Evolutionary conservation across 1,140 invertebrate genomes (phyloP), one percentile per base, ranked within the genome.

Genomic region (Tachypleus tridentatus): DNA sequence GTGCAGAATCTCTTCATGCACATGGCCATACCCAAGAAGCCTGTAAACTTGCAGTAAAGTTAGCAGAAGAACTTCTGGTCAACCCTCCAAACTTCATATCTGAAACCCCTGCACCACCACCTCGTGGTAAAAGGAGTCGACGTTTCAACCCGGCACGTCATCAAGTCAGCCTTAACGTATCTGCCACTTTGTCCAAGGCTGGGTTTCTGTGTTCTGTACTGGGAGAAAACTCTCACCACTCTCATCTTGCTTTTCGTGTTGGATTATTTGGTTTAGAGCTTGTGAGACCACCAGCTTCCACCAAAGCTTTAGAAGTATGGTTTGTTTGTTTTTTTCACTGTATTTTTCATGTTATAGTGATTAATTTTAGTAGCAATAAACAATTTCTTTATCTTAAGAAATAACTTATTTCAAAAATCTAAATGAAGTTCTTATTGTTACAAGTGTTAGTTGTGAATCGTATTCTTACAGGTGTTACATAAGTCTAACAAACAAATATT

Each of bases 261-360:
- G 94, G 93, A 57, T 81, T 98, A 69, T 97, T 93, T 78, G 95
- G 93, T 2, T 77, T 98, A 57, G 93, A 98, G 79, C 88, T 98
- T 87, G 87, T 91, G 0, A 74, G 82, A 58, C 92, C 93, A n/a
- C 94, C 95, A 47, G 95, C 96, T 0, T 93, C 91, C 67, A 97
- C 93, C 1, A 98, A 98, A 79, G 90, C 93, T 3, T 77, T 97
- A 54, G 93, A 97, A 81, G 93, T 29, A 29, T 29, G 29, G 29
- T 29, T 29, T 29, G 29, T 29, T 29, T 29, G 29, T 29, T 29
- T 29, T 29, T 29, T 29, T 29, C 29, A 29, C 29, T 29, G 29
- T 29, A 29, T 29, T 29, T 29, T 29, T 29, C 29, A 2, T 29
- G 29, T 29, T 29, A 29, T 29, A 29, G 29, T 29, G 29, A 29